Base-by-base conservation (phyloP, 2,888 invertebrate genomes). In the Pherbina coryleti region DNA sequence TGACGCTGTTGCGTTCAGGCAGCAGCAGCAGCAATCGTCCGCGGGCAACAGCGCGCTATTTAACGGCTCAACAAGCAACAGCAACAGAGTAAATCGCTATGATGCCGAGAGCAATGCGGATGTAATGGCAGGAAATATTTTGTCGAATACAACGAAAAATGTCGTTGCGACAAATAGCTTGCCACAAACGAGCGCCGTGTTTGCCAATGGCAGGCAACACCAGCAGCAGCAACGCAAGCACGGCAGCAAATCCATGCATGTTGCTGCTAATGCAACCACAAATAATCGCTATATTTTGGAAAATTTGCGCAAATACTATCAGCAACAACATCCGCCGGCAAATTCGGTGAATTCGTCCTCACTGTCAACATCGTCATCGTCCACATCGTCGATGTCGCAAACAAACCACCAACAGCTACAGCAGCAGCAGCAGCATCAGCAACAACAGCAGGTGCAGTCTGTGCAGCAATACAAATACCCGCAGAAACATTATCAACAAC, bases 261-360 rank as follows among this genome's bases (percentile, higher is more conserved):
- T 77, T 53, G 77, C 79, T 31, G 81, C 79, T 3, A 78, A 76
- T 17, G 81, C 81, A 53, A 82, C 83, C 78, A 80, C 83, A 71
- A 86, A 84, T 76, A 87, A 86, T 84, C 85, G 86, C 75, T 86
- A 85, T 79, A 84, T 86, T 82, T 79, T 88, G 81, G 88, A 89
- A 81, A 88, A 87, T 82, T 81, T 89, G 80, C 88, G 87, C 79
- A 88, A 88, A 85, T 87, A 87, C 84, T 88, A 89, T 84, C 88
- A 89, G 80, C 86, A 85, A 25, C 84, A 86, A 49, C 83, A 84
- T 77, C 84, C 84, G 71, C 86, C 87, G 71, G 84, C 86, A 76
- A 86, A 87, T 60, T 86, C 87, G 14, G 83, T 85, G 57, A 87
- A 88, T 81, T 88, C 88, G 19, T 85, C 87, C 11, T 88, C 88